Evolutionary conservation across 1,140 invertebrate species (phyloP).

Genomic region (Gryon sp.): DNA sequence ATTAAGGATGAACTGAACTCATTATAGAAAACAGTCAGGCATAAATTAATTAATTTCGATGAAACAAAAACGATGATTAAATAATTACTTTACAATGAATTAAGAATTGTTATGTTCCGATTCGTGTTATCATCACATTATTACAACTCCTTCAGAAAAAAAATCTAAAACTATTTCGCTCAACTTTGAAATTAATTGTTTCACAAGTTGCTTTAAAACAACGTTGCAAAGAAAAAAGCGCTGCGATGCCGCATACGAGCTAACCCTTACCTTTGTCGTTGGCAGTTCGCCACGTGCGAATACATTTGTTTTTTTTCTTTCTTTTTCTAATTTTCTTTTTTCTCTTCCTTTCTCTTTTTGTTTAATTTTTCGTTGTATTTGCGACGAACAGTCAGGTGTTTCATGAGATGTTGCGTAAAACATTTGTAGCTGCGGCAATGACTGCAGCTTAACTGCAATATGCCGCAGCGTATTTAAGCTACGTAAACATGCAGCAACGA

Average conservation of each 20-base stretch:
- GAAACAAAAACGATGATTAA: too few relatives aligned
- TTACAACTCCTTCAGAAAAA: too few relatives aligned
- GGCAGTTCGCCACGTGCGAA: constrained; percentile 14
- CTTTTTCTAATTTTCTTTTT: constrained; percentile 9
- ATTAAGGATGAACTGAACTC: too few relatives aligned
- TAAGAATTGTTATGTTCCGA: too few relatives aligned
- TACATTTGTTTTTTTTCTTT: constrained; percentile 1
- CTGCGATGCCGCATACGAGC: constrained; percentile 3
- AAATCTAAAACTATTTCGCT: too few relatives aligned
- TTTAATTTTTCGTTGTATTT: constrained; percentile 30
- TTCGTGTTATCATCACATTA: too few relatives aligned
- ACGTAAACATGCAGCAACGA: constrained; percentile 10
- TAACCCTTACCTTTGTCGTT: constrained; percentile 16
- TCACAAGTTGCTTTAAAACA: too few relatives aligned
- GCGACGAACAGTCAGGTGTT: constrained; percentile 25
- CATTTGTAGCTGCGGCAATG: constrained; percentile 22
- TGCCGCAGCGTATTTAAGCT: constrained; percentile 42
- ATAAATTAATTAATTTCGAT: too few relatives aligned
- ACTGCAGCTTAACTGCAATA: constrained; percentile 49
- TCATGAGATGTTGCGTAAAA: constrained; percentile 40
- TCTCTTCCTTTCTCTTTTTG: background rate
- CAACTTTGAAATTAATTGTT: background rate
- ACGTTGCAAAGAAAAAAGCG: too few relatives aligned
- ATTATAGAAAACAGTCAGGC: too few relatives aligned
- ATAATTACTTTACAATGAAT: too few relatives aligned